phyloP scores from a whole-genome alignment of 2,797 vertebrate species.

The Coccyzus lansbergi region DNA sequence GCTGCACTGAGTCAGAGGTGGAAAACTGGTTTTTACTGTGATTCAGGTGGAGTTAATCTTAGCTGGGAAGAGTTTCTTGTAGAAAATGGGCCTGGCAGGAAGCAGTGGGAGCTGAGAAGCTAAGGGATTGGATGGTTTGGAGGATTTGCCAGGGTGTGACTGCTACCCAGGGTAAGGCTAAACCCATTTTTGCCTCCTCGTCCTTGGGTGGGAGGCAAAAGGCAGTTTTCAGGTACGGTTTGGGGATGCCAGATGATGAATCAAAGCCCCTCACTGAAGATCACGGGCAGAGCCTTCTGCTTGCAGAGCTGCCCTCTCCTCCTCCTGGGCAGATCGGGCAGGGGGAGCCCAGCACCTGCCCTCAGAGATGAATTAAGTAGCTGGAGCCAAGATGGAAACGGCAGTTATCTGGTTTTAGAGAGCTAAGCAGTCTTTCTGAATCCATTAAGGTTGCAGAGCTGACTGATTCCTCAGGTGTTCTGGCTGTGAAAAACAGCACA shows the following conservation, averaged over 20 bases:
- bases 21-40: neutral
- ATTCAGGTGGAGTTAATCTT: neutral
- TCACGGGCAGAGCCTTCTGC: neutral
- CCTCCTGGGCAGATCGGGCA: neutral
- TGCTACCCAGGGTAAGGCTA: fast-evolving
- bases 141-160: neutral
- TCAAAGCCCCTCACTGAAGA: fast-evolving
- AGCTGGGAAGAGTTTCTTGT: neutral
- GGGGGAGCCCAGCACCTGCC: neutral
- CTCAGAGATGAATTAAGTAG: neutral
- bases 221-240: neutral
- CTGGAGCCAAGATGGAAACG: neutral
- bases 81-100: neutral
- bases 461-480: neutral
- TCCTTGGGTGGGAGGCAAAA: fast-evolving
- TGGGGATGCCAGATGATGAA: neutral
- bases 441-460: neutral
- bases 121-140: fast-evolving
- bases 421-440: neutral
- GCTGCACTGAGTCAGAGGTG: neutral
- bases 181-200: neutral
- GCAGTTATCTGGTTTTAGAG: neutral
- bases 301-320: fast-evolving
- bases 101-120: neutral
- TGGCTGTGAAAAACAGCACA: neutral